A percentile compares a stretch with the other conserved stretches of the same genome.
These are phyloP conservation scores for Gisinianus flammeolus DNA, from an alignment of 2,888 invertebrate species.

Conservation along the genomic window DNA sequence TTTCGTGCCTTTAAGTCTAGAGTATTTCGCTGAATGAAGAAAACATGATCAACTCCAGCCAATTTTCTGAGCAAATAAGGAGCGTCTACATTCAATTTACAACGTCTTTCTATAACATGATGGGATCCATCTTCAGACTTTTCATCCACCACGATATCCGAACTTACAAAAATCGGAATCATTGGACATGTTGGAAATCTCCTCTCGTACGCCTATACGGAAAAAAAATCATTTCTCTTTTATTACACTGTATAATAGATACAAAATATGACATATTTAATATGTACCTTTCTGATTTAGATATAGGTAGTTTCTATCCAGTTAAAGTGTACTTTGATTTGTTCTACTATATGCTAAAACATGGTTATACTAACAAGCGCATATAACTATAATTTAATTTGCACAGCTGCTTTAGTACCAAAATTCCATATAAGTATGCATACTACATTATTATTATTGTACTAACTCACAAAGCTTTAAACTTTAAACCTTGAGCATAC, in stretches of 20 bases:
- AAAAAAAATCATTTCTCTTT: slow-evolving; percentile 42
- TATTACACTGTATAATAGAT: neutral
- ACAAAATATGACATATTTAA: no score
- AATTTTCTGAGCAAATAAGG: slow-evolving; percentile 94
- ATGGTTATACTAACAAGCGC: no score
- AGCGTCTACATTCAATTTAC: slow-evolving; percentile 88
- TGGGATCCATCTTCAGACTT: slow-evolving; percentile 78
- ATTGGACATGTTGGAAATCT: slow-evolving; percentile 92
- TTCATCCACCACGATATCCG: slow-evolving; percentile 78
- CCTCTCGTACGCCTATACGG: slow-evolving; percentile 84
- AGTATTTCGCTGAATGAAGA: slow-evolving; percentile 88
- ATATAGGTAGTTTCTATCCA: no score
- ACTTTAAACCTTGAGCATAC: no score
- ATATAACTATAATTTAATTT: no score
- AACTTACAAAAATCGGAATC: slow-evolving; percentile 92
- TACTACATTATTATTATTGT: no score
- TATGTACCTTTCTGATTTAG: no score
- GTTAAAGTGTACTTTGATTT: no score
- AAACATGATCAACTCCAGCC: slow-evolving; percentile 88
- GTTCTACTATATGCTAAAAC: no score
- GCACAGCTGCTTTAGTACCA: no score
- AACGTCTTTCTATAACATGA: slow-evolving; percentile 80
- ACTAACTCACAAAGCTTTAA: no score
- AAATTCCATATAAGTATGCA: no score
- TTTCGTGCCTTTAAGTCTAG: slow-evolving; percentile 78